Evolutionary conservation across 1,140 invertebrate genomes (phyloP).

Genomic region (Hestina assimilis): DNA sequence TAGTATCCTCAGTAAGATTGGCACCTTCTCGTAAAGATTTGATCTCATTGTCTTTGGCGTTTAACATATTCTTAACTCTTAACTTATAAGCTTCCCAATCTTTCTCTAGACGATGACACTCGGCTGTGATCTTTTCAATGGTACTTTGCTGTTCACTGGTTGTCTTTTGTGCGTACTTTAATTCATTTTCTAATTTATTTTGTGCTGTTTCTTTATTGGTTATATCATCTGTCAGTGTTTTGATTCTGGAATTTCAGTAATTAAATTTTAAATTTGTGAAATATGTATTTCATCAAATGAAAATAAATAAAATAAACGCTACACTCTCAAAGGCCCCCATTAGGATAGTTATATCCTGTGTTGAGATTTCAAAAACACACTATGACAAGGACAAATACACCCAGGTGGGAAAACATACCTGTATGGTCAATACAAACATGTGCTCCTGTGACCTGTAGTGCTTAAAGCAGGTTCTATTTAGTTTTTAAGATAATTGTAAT

Average conservation of each 20-base stretch:
- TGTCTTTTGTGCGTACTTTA: conserved; percentile 51
- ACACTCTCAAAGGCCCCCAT: too few relatives aligned
- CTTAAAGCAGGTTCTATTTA: too few relatives aligned
- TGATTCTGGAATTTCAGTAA: conserved; percentile 35
- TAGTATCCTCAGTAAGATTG: conserved; percentile 54
- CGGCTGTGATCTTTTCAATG: conserved; percentile 46
- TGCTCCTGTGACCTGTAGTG: too few relatives aligned
- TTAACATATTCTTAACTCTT: conserved; percentile 62
- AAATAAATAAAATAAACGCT: too few relatives aligned
- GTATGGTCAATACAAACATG: too few relatives aligned
- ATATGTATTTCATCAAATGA: too few relatives aligned
- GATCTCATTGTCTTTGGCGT: conserved; percentile 60
- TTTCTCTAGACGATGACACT: conserved; percentile 53
- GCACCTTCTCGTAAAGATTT: conserved; percentile 48
- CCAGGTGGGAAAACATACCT: too few relatives aligned
- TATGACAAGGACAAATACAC: too few relatives aligned
- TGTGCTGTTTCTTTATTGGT: conserved; percentile 39
- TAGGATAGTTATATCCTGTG: too few relatives aligned
- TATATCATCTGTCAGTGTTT: conserved; percentile 39
- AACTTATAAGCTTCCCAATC: conserved; percentile 69
- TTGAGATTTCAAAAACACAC: too few relatives aligned
- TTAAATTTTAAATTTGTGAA: too few relatives aligned
- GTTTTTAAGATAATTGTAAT: too few relatives aligned
- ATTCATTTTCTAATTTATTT: conserved; percentile 60
- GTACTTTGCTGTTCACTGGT: conserved; percentile 47